A percentile compares a stretch with the other conserved stretches of the same genome.
phyloP scores from a whole-genome alignment of 1,140 invertebrate species.

The Camponotus pennsylvanicus region DNA sequence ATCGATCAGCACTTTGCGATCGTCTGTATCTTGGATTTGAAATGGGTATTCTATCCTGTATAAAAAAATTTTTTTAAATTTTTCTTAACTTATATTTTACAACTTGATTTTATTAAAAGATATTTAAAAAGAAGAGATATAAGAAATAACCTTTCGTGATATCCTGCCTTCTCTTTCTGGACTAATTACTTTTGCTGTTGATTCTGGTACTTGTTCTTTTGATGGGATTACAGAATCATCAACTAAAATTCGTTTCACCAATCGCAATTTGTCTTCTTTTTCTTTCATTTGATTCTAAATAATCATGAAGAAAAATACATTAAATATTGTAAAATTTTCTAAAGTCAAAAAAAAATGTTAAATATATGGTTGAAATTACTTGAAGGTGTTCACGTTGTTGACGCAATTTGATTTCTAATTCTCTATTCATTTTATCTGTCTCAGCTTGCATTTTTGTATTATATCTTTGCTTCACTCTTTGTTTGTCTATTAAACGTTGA shows the following conservation, averaged over 20 bases:
- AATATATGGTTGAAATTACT: conserved; percentile 75
- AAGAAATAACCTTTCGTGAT: conserved; percentile 78
- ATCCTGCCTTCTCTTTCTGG: conserved; percentile 70
- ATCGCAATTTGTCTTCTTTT: conserved; percentile 86
- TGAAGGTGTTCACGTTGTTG: conserved; percentile 89
- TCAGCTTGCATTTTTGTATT: conserved; percentile 90
- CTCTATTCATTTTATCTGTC: conserved; percentile 89
- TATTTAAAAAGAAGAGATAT: conserved; percentile 1
- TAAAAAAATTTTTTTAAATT: conserved; percentile 29
- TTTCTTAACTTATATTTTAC: conserved; percentile 1
- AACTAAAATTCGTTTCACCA: conserved; percentile 86
- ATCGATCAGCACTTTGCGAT: conserved; percentile 93
- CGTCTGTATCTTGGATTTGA: conserved; percentile 91
- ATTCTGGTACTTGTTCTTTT: conserved; percentile 72
- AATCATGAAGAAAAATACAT: background rate
- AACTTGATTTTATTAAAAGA: conserved; percentile 2
- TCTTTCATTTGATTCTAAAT: conserved; percentile 84
- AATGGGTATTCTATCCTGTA: conserved; percentile 85
- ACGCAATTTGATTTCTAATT: conserved; percentile 89
- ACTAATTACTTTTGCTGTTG: conserved; percentile 68
- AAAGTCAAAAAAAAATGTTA: conserved; percentile 29
- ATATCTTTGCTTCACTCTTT: conserved; percentile 91
- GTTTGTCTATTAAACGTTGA: conserved; percentile 91
- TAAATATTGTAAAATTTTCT: background rate
- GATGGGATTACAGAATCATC: conserved; percentile 74